Conservation (phyloP, 1,140 invertebrate genomes). For the Zaprionus kolodkinae region DNA sequence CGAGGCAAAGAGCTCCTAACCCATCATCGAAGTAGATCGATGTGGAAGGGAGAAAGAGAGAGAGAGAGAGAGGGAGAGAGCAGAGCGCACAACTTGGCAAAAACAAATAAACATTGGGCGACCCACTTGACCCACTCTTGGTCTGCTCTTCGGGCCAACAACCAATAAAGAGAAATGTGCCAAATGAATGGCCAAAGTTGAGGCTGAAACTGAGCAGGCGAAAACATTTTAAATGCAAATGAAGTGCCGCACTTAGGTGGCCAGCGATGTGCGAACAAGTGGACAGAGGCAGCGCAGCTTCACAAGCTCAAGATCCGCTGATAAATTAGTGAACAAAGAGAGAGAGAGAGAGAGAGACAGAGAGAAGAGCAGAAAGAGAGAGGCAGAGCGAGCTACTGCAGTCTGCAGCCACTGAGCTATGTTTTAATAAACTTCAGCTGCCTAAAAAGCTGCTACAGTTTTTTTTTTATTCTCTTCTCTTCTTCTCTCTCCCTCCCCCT, state of each 20-base stretch:
- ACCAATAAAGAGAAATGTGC: constrained; percentile 78
- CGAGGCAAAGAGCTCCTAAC: not conserved
- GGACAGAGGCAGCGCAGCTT: not conserved
- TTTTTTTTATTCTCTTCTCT: not conserved
- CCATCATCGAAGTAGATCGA: constrained; percentile 25
- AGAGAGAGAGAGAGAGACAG: not conserved
- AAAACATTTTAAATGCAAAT: constrained; percentile 82
- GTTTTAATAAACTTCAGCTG: constrained; percentile 72
- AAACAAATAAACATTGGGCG: constrained; percentile 47
- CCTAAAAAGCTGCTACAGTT: constrained; percentile 33
- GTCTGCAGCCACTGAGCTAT: constrained; percentile 19
- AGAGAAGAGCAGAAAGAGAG: not conserved
- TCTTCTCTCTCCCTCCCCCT: constrained; percentile 11
- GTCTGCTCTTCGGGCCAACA: constrained; percentile 62
- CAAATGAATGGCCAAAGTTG: constrained; percentile 79
- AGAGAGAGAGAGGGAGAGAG: constrained; percentile 10
- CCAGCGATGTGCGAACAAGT: constrained; percentile 52
- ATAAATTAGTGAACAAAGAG: constrained; percentile 62
- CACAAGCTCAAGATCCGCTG: constrained; percentile 41
- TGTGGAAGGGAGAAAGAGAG: constrained; percentile 4
- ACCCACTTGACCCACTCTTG: constrained; percentile 48
- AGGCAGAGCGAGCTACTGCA: constrained; percentile 14
- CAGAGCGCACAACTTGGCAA: constrained; percentile 12
- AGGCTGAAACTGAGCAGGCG: constrained; percentile 63
- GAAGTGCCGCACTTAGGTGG: constrained; percentile 73